A percentile compares a stretch with the other conserved stretches of the same genome.
phyloP scores from a whole-genome alignment of 2,888 invertebrate genomes.

The Sisyra terminalis region DNA sequence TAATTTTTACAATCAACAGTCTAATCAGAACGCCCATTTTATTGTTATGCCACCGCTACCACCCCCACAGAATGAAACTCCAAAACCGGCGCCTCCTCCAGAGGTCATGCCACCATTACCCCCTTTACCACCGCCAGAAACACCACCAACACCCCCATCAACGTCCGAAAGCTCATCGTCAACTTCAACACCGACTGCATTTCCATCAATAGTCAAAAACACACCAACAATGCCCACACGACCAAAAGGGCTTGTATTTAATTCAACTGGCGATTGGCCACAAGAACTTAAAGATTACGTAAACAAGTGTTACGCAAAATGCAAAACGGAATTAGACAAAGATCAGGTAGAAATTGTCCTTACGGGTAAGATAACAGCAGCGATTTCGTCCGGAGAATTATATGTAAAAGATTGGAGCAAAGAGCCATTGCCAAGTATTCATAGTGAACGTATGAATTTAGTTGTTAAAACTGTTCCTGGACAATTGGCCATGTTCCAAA shows the following conservation, averaged over 20 bases:
- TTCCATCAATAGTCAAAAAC: slow-evolving; percentile 10
- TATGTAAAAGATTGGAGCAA: slow-evolving; percentile 88
- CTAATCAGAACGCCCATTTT: slow-evolving; percentile 24
- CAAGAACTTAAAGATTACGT: slow-evolving; percentile 74
- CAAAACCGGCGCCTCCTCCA: slow-evolving; percentile 35
- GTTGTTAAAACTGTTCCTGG: slow-evolving; percentile 43
- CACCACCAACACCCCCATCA: slow-evolving; percentile 9
- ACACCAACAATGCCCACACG: slow-evolving; percentile 13
- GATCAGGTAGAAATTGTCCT: slow-evolving; percentile 89
- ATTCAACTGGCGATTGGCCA: slow-evolving; percentile 58
- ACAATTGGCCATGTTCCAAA: slow-evolving; percentile 40
- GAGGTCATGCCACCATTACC: slow-evolving; percentile 34
- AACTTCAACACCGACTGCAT: slow-evolving; percentile 11
- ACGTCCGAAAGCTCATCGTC: slow-evolving; percentile 15
- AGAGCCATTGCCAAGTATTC: slow-evolving; percentile 81
- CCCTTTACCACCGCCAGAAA: slow-evolving; percentile 24
- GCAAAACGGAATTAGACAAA: slow-evolving; percentile 72
- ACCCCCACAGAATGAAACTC: slow-evolving; percentile 28
- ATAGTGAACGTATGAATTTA: slow-evolving; percentile 56
- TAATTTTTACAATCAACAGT: slow-evolving; percentile 14
- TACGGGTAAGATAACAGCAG: slow-evolving; percentile 83
- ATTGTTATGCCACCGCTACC: slow-evolving; percentile 30
- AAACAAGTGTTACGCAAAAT: slow-evolving; percentile 81
- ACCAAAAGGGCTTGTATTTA: slow-evolving; percentile 24
- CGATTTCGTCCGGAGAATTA: slow-evolving; percentile 73